Evolutionary conservation across 1,140 invertebrate genomes (phyloP).

Genomic region (Hermatobates lingyangjiaoensis): DNA sequence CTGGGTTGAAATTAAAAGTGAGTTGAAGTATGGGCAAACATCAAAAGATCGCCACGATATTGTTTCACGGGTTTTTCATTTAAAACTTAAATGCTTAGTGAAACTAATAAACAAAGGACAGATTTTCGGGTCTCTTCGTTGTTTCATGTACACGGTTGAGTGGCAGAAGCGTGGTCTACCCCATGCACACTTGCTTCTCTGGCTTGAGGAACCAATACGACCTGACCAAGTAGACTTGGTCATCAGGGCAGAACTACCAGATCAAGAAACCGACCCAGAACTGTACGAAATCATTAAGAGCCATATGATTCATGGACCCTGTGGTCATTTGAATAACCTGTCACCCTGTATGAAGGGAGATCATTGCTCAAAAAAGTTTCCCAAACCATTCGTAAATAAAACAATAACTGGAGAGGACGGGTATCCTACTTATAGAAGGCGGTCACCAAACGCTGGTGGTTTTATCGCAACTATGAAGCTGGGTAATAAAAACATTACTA

Average conservation of each 20-base stretch:
- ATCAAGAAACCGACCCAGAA: conserved; percentile 23
- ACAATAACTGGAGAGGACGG: neutral
- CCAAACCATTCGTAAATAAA: neutral
- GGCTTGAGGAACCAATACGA: conserved; percentile 27
- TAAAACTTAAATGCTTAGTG: conserved; percentile 8
- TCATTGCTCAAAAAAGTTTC: conserved; percentile 26
- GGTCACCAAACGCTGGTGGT: neutral
- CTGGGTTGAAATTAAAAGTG: too few relatives aligned
- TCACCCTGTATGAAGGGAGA: conserved; percentile 30
- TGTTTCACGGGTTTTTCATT: conserved; percentile 6
- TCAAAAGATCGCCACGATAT: neutral
- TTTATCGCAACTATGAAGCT: neutral
- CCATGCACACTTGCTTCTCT: conserved; percentile 29
- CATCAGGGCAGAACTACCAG: conserved; percentile 33
- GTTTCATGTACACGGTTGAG: conserved; percentile 25
- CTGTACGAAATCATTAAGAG: conserved; percentile 27
- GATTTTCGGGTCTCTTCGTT: conserved; percentile 21
- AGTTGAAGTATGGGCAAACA: neutral
- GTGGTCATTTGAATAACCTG: conserved; percentile 25
- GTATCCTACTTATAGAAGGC: neutral
- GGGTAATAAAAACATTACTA: conserved; percentile 2
- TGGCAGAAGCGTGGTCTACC: conserved; percentile 27
- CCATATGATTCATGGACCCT: conserved; percentile 32
- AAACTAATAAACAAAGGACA: conserved; percentile 7
- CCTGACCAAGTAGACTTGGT: conserved; percentile 32